Conservation (phyloP, 2,888 invertebrate species). For the Eurytoma adleriae region DNA sequence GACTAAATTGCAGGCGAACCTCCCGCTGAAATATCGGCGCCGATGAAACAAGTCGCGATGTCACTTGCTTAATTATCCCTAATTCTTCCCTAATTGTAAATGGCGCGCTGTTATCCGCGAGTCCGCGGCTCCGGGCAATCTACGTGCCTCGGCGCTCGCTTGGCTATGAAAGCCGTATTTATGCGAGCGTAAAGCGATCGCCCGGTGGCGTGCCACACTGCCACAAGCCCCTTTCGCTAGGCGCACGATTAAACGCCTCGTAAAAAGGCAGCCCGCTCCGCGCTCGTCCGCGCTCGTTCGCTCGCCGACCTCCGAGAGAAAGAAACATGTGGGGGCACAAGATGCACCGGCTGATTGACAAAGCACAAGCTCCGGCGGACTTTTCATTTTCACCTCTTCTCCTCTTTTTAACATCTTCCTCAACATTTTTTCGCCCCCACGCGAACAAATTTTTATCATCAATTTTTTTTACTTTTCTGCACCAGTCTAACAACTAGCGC, state of each 20-base stretch:
- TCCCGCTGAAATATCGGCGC: conserved; percentile 27
- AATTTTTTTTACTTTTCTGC: background rate
- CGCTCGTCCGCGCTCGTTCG: background rate
- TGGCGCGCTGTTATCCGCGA: conserved; percentile 41
- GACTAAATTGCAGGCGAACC: background rate
- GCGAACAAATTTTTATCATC: background rate
- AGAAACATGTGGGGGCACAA: conserved; percentile 2
- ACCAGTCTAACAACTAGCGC: background rate
- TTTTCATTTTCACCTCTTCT: no score
- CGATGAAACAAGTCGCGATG: conserved; percentile 37
- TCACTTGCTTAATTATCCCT: conserved; percentile 53
- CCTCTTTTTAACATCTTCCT: no score
- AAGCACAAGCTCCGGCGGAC: no score
- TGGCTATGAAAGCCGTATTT: conserved; percentile 52
- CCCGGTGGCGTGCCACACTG: conserved; percentile 53
- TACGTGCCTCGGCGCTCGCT: background rate
- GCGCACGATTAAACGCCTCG: conserved; percentile 20
- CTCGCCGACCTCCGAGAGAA: background rate
- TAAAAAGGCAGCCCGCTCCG: conserved; percentile 11
- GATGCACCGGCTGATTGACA: conserved; percentile 45
- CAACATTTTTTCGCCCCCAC: background rate
- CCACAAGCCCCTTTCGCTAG: conserved; percentile 51
- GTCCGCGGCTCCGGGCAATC: conserved; percentile 1
- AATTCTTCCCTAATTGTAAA: conserved; percentile 52
- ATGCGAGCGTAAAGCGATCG: conserved; percentile 55